A percentile compares a stretch with the other conserved stretches of the same genome.
phyloP scores from a whole-genome alignment of 2,888 invertebrate species.

The Phyllotreta striolata region DNA sequence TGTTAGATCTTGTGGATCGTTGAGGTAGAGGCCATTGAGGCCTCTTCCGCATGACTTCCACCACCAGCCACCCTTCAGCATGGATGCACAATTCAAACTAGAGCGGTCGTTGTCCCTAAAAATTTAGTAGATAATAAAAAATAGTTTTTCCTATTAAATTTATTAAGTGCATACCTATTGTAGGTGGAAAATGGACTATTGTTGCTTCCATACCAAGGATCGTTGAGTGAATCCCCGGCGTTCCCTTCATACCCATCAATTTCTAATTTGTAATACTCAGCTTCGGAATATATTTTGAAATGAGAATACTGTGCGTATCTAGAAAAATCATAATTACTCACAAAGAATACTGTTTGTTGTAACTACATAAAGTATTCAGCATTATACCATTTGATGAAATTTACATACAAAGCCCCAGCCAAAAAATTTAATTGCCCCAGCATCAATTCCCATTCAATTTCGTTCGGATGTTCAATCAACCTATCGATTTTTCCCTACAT shows the following conservation, averaged over 20 bases:
- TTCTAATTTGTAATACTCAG: slow-evolving; percentile 89
- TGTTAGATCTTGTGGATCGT: slow-evolving; percentile 89
- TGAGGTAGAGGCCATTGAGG: slow-evolving; percentile 86
- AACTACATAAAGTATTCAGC: no score
- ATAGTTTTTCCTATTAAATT: background rate
- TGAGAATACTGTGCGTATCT: slow-evolving; percentile 91
- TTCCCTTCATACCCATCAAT: slow-evolving; percentile 92
- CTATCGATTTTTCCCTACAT: no score
- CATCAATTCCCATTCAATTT: no score
- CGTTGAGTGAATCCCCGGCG: slow-evolving; percentile 90
- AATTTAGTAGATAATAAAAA: slow-evolving; percentile 2
- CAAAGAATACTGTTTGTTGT: no score
- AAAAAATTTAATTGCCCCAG: no score
- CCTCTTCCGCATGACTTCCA: slow-evolving; percentile 94
- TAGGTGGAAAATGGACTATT: slow-evolving; percentile 94
- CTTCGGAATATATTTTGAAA: slow-evolving; percentile 91
- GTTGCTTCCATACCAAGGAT: slow-evolving; percentile 94
- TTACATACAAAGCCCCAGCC: no score
- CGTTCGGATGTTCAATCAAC: no score
- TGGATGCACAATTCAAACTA: slow-evolving; percentile 89
- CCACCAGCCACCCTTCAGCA: slow-evolving; percentile 96
- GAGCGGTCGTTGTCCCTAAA: slow-evolving; percentile 88
- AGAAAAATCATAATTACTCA: slow-evolving; percentile 4
- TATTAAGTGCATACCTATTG: slow-evolving; percentile 70
- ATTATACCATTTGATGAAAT: no score